Conservation (phyloP, 2,888 invertebrate genomes). For the Trachelus iudaicus region DNA sequence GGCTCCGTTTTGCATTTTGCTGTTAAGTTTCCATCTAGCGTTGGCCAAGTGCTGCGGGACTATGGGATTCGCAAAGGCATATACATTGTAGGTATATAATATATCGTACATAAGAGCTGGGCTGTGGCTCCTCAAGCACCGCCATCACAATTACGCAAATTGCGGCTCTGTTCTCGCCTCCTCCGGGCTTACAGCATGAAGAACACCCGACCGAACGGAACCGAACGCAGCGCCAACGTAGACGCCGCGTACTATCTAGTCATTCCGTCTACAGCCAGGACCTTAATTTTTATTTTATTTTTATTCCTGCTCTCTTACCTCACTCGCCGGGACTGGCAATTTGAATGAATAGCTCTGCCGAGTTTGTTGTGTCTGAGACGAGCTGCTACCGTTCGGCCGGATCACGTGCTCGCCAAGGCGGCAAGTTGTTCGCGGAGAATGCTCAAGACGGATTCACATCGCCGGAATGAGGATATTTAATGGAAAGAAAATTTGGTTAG, state of each 20-base stretch:
- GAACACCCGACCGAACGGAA: neutral
- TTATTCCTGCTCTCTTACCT: constrained; percentile 12
- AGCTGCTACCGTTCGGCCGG: constrained; percentile 31
- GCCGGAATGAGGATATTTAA: neutral
- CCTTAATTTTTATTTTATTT: constrained; percentile 11
- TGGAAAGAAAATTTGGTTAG: neutral
- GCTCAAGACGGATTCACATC: neutral
- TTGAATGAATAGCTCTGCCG: constrained; percentile 33
- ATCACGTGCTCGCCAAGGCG: neutral
- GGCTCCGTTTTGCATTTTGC: constrained; percentile 22
- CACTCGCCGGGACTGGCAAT: constrained; percentile 25
- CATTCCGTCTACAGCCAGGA: constrained; percentile 1
- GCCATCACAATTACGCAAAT: constrained; percentile 62
- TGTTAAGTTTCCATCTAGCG: constrained; percentile 39
- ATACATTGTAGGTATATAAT: neutral
- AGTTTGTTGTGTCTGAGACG: constrained; percentile 33
- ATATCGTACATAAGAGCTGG: neutral
- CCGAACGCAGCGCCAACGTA: neutral
- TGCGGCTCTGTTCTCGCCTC: constrained; percentile 61
- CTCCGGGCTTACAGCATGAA: constrained; percentile 38
- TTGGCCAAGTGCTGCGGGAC: constrained; percentile 15
- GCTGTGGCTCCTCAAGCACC: constrained; percentile 29
- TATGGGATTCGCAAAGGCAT: neutral
- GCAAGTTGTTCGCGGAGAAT: neutral
- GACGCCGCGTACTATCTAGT: neutral